phyloP scores from a whole-genome alignment of 2,113 vertebrate species.

The Origma solitaria region DNA sequence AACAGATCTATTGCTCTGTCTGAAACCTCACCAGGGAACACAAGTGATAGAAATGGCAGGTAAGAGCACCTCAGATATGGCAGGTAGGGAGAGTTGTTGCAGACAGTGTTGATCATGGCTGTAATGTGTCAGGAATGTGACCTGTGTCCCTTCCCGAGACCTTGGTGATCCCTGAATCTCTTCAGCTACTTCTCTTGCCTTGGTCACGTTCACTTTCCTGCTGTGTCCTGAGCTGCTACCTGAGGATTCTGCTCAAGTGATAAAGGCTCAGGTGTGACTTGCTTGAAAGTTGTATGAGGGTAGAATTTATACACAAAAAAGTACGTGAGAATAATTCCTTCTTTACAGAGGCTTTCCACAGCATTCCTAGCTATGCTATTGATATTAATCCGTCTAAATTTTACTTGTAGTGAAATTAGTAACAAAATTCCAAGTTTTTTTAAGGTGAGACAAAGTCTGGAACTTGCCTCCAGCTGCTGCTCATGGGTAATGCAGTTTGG shows the following conservation, averaged over 20 bases:
- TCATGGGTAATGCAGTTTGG: not conserved
- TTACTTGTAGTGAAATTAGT: not conserved
- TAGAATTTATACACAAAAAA: not conserved
- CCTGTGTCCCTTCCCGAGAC: accelerated
- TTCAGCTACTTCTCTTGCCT: not conserved
- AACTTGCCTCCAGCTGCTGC: not conserved
- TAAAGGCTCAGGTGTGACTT: not conserved
- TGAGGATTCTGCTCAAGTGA: not conserved
- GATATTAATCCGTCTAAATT: not conserved
- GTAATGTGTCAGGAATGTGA: not conserved
- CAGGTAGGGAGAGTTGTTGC: not conserved
- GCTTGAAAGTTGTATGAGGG: not conserved
- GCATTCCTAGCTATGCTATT: accelerated
- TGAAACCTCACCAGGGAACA: not conserved
- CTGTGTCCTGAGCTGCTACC: not conserved
- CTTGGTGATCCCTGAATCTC: not conserved
- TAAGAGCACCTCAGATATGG: not conserved
- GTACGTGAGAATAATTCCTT: not conserved
- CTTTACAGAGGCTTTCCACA: not conserved
- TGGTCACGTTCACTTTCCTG: not conserved
- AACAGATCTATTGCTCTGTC: not conserved
- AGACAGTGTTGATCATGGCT: not conserved
- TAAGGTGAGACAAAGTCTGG: not conserved
- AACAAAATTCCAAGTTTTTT: not conserved
- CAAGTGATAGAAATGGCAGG: conserved; percentile 41